Conservation (phyloP, 2,888 invertebrate genomes). For the Drosophila neonasuta region DNA sequence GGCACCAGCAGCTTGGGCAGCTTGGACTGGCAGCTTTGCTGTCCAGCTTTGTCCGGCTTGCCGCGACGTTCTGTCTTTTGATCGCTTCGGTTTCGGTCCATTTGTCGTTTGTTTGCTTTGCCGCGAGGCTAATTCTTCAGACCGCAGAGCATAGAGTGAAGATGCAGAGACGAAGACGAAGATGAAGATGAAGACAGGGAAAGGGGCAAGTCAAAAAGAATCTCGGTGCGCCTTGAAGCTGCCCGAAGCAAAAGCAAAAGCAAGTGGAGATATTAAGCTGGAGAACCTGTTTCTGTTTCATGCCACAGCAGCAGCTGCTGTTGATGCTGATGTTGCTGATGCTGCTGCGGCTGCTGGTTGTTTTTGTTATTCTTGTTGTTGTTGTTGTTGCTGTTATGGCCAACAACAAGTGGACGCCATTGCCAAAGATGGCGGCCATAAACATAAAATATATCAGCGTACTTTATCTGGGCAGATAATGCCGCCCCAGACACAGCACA, state of each 20-base stretch:
- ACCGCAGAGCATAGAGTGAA: constrained; percentile 20
- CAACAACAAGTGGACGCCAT: constrained; percentile 75
- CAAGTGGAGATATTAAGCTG: constrained; percentile 31
- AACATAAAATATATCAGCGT: constrained; percentile 71
- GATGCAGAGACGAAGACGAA: constrained; percentile 4
- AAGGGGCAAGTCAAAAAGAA: constrained; percentile 56
- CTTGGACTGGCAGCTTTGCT: neutral
- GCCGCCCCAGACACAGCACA: constrained; percentile 25
- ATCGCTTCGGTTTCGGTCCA: constrained; percentile 78
- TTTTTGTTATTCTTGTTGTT: constrained; percentile 8
- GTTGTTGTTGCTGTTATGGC: constrained; percentile 36
- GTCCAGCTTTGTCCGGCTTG: constrained; percentile 2
- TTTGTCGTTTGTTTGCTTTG: constrained; percentile 78
- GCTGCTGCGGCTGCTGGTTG: constrained; percentile 29
- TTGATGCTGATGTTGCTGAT: constrained; percentile 31
- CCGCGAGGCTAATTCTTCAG: constrained; percentile 75
- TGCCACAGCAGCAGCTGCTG: constrained; percentile 47
- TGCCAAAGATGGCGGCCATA: constrained; percentile 77
- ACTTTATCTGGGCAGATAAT: constrained; percentile 59
- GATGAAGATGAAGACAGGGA: neutral
- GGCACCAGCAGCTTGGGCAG: constrained; percentile 34
- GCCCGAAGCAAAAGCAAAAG: constrained; percentile 31
- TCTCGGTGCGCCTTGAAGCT: constrained; percentile 62
- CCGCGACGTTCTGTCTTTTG: constrained; percentile 71
- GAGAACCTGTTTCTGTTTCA: constrained; percentile 49